Conservation (phyloP, 2,113 vertebrate genomes). For the Grallaria varia region DNA sequence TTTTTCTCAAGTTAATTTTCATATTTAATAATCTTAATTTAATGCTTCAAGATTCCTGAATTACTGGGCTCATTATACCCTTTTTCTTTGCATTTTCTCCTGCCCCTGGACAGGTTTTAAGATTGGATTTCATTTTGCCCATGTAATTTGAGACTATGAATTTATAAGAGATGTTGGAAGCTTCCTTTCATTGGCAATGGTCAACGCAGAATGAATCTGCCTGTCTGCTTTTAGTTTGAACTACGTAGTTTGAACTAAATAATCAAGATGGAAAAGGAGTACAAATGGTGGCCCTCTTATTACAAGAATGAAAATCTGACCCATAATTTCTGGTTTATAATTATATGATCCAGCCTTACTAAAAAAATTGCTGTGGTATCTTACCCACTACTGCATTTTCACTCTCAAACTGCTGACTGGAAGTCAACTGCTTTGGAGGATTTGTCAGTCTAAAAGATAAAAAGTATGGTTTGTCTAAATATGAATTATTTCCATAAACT, state of each 20-base stretch:
- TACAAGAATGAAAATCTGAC: not conserved
- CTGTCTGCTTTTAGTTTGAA: not conserved
- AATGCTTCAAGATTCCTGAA: not conserved
- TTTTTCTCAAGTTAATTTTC: not conserved
- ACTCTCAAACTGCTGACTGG: constrained; percentile 40
- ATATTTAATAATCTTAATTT: not conserved
- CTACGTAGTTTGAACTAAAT: not conserved
- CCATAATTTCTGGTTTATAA: not conserved
- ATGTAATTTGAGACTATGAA: not conserved
- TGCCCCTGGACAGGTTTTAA: not conserved
- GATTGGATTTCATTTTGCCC: not conserved
- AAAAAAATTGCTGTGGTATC: not conserved
- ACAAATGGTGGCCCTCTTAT: not conserved
- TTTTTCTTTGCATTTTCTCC: not conserved
- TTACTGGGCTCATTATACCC: not conserved
- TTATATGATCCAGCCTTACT: not conserved
- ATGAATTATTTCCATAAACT: not conserved
- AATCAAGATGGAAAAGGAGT: not conserved
- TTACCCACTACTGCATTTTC: constrained; percentile 55
- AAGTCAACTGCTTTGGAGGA: constrained; percentile 51
- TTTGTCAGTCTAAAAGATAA: constrained; percentile 57
- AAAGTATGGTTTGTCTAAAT: constrained; percentile 25
- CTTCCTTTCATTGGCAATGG: not conserved
- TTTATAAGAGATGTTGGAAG: not conserved
- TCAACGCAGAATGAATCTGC: not conserved